A percentile compares a stretch with the other conserved stretches of the same genome.
phyloP scores from a whole-genome alignment of 1,140 invertebrate genomes.

The Diabrotica virgifera region DNA sequence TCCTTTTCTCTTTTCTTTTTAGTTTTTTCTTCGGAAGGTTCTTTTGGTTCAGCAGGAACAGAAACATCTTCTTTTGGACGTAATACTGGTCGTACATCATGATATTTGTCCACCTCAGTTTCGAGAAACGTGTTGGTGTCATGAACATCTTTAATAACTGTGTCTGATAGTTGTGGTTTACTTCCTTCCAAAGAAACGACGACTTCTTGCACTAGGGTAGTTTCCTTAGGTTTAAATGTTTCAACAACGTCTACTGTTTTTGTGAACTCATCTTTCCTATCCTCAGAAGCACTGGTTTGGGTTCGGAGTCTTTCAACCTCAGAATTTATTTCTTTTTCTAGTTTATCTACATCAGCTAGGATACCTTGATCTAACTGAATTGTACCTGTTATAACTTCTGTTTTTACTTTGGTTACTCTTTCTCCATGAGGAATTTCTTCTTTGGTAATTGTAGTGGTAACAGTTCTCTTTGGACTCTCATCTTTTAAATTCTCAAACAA shows the following conservation, averaged over 20 bases:
- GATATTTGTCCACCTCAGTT: conserved; percentile 23
- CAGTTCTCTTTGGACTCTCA: conserved; percentile 14
- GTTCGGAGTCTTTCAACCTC: conserved; percentile 19
- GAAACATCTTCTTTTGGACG: not conserved
- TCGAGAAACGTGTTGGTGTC: conserved; percentile 21
- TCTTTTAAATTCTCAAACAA: not conserved
- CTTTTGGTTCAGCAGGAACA: not conserved
- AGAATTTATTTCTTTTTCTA: conserved; percentile 30
- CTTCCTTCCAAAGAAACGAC: too few relatives aligned
- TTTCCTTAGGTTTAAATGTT: not conserved
- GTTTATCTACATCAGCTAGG: conserved; percentile 21
- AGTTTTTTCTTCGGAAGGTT: not conserved
- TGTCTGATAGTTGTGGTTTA: conserved; percentile 5
- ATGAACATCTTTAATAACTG: conserved; percentile 12
- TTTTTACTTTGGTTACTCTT: conserved; percentile 21
- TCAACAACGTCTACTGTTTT: not conserved
- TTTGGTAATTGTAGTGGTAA: conserved; percentile 24
- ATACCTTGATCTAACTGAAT: conserved; percentile 17
- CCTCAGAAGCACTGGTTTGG: not conserved
- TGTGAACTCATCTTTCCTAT: not conserved
- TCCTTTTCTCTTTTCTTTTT: conserved; percentile 11
- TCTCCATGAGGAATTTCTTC: conserved; percentile 13
- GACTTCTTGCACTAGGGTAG: too few relatives aligned
- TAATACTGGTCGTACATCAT: conserved; percentile 21
- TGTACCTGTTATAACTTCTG: conserved; percentile 19